Conservation (phyloP, 2,888 invertebrate species). For the Dasypolia templi region DNA sequence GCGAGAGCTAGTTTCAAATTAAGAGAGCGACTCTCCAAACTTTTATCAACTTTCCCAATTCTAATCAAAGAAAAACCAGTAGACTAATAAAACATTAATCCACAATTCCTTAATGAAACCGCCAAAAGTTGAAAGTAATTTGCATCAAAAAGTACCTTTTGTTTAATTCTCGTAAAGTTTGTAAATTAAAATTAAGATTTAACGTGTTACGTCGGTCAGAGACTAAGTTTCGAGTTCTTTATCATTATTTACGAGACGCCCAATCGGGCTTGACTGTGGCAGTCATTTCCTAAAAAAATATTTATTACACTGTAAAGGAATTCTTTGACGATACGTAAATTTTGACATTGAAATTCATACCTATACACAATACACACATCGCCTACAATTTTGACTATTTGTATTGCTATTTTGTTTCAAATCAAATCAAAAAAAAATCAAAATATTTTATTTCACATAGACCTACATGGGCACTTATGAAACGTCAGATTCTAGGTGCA, state of each 20-base stretch:
- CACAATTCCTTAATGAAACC: conserved; percentile 80
- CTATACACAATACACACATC: too few species aligned
- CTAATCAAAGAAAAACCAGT: conserved; percentile 72
- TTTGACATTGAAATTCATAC: too few species aligned
- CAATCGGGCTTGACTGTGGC: conserved; percentile 46
- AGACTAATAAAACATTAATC: conserved; percentile 74
- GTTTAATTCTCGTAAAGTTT: conserved; percentile 74
- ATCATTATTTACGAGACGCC: conserved; percentile 68
- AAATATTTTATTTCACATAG: too few species aligned
- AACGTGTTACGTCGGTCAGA: conserved; percentile 75
- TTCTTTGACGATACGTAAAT: too few species aligned
- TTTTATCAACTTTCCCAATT: conserved; percentile 56
- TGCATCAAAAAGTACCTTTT: conserved; percentile 81
- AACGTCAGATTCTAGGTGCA: too few species aligned
- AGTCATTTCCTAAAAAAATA: conserved; percentile 57
- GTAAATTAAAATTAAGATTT: conserved; percentile 85
- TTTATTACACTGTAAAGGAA: too few species aligned
- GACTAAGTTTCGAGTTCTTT: conserved; percentile 71
- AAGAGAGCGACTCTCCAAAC: conserved; percentile 40
- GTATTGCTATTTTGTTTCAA: too few species aligned
- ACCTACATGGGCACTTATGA: too few species aligned
- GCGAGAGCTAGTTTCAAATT: conserved; percentile 50
- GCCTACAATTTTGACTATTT: too few species aligned
- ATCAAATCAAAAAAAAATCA: too few species aligned
- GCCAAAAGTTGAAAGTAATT: conserved; percentile 80